These are phyloP conservation scores for Hedychridium roseum DNA, from an alignment of 2,888 invertebrate species.

Conservation along the genomic window DNA sequence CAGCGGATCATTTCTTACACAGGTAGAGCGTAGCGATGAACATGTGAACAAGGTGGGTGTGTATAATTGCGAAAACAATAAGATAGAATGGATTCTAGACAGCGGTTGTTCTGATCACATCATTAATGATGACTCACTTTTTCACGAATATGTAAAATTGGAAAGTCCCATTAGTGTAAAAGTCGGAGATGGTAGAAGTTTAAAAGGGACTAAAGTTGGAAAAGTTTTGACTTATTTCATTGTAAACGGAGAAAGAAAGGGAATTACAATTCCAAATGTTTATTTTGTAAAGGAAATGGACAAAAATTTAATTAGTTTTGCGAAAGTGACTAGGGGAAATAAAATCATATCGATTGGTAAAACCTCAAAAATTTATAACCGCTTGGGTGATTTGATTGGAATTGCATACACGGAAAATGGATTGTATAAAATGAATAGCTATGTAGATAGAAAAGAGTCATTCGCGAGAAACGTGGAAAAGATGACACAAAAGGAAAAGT, in stretches of 20 bases:
- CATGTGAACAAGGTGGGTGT: neutral
- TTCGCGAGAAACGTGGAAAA: neutral
- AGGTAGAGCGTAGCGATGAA: neutral
- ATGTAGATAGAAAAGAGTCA: neutral
- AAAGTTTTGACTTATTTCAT: constrained; percentile 8
- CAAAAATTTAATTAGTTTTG: constrained; percentile 14
- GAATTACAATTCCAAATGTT: constrained; percentile 10
- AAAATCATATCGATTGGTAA: constrained; percentile 10
- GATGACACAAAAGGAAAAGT: constrained; percentile 19
- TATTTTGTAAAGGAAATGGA: constrained; percentile 12
- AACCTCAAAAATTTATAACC: constrained; percentile 14
- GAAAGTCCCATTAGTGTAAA: constrained; percentile 25
- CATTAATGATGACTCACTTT: constrained; percentile 17
- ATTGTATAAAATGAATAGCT: constrained; percentile 12
- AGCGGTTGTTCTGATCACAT: constrained; percentile 29
- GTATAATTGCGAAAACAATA: neutral
- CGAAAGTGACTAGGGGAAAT: constrained; percentile 10
- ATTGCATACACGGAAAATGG: constrained; percentile 7
- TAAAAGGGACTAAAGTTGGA: constrained; percentile 22
- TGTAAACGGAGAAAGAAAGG: constrained; percentile 4
- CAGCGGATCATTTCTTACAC: neutral
- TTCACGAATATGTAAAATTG: constrained; percentile 15
- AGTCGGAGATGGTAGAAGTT: constrained; percentile 15
- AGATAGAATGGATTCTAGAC: constrained; percentile 22
- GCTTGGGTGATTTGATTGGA: constrained; percentile 10